A percentile compares a stretch with the other conserved stretches of the same genome.
Conservation (phyloP, 2,113 vertebrate species). For the Entomyzon cyanotis region DNA sequence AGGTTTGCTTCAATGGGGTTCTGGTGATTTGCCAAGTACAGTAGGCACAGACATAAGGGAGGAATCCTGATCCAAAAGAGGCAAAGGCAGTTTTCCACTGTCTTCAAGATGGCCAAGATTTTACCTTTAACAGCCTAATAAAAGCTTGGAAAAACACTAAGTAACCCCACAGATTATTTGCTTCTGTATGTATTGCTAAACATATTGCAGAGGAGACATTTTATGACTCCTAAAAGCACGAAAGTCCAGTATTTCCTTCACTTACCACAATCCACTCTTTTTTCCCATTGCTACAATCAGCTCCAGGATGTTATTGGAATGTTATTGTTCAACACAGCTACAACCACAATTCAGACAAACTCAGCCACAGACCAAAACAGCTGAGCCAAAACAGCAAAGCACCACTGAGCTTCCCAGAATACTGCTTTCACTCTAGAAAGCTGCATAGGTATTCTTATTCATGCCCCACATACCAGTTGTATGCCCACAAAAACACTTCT, state of each 20-base stretch:
- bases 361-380: not conserved
- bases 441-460: not conserved
- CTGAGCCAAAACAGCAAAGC: not conserved
- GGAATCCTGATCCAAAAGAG: not conserved
- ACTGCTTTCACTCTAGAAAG: not conserved
- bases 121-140: not conserved
- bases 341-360: not conserved
- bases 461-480: not conserved
- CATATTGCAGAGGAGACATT: not conserved
- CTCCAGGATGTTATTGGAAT: not conserved
- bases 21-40: not conserved
- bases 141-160: not conserved
- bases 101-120: not conserved
- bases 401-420: not conserved
- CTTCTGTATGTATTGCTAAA: not conserved
- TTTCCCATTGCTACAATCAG: not conserved
- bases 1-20: not conserved
- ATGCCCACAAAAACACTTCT: not conserved
- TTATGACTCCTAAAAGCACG: not conserved
- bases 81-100: not conserved
- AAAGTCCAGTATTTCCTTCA: not conserved
- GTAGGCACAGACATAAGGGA: not conserved
- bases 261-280: not conserved
- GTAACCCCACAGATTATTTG: not conserved
- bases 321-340: not conserved